A percentile compares a stretch with the other conserved stretches of the same genome.
These are phyloP conservation scores for Ennomos fuscantarius DNA, from an alignment of 2,888 invertebrate species.

Conservation along the genomic window DNA sequence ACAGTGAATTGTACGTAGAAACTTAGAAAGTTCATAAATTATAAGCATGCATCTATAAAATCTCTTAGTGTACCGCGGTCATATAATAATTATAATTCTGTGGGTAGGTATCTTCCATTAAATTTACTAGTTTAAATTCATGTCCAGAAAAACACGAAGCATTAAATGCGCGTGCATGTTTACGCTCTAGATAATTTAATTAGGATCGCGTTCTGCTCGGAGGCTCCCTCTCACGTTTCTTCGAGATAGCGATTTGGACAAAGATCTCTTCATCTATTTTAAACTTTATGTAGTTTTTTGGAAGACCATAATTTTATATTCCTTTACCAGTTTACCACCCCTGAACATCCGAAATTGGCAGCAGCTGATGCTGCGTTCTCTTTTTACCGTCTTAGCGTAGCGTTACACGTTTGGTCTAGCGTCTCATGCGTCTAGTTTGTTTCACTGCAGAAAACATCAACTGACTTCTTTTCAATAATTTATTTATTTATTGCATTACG, in stretches of 20 bases:
- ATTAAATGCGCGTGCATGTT: conserved; percentile 64
- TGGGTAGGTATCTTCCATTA: conserved; percentile 44
- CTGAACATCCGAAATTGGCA: too few species aligned
- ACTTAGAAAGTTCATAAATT: conserved; percentile 28
- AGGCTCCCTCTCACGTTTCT: conserved; percentile 71
- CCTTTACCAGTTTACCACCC: too few species aligned
- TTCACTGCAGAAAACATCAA: too few species aligned
- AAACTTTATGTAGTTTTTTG: conserved; percentile 7
- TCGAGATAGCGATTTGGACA: conserved; percentile 52
- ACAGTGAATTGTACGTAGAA: conserved; percentile 1
- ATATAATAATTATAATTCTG: conserved; percentile 23
- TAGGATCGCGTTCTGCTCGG: conserved; percentile 79
- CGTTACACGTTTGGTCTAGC: too few species aligned
- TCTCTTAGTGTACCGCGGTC: conserved; percentile 33
- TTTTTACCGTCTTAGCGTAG: too few species aligned
- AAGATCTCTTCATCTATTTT: conserved; percentile 25
- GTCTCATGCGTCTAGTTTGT: too few species aligned
- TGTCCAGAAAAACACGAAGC: conserved; percentile 58
- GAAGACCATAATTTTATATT: too few species aligned
- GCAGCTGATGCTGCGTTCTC: too few species aligned
- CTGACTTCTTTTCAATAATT: too few species aligned
- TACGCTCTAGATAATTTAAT: conserved; percentile 81
- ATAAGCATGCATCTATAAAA: conserved; percentile 28
- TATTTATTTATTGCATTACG: too few species aligned
- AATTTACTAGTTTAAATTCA: conserved; percentile 56